A percentile compares a stretch with the other conserved stretches of the same genome.
phyloP scores from a whole-genome alignment of 2,113 vertebrate genomes.

The Scopus umbretta region DNA sequence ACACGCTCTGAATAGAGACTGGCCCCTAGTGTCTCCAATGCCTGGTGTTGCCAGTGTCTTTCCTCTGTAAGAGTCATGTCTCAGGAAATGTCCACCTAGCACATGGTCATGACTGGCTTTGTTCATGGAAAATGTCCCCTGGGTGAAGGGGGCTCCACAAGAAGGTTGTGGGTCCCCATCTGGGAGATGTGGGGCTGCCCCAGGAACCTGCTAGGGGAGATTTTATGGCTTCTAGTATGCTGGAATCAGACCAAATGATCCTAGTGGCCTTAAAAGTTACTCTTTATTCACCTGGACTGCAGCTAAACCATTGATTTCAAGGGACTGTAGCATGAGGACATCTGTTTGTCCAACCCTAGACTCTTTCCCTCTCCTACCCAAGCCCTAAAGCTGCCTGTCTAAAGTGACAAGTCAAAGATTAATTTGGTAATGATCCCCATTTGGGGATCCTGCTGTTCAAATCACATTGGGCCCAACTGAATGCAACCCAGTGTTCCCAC shows the following conservation, averaged over 20 bases:
- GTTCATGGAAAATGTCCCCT: not conserved
- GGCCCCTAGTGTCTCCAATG: not conserved
- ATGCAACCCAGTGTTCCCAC: not conserved
- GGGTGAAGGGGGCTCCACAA: not conserved
- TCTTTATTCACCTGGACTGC: not conserved
- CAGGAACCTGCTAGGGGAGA: not conserved
- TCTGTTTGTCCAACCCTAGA: not conserved
- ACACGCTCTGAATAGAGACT: not conserved
- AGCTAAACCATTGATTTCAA: not conserved
- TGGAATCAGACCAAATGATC: not conserved
- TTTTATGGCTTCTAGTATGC: not conserved
- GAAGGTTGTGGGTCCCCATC: not conserved
- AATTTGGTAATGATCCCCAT: not conserved
- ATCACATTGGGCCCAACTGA: not conserved
- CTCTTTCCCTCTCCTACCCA: not conserved
- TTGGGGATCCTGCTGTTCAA: not conserved
- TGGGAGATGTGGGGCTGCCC: not conserved
- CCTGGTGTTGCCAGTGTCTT: not conserved
- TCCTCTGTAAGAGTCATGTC: not conserved
- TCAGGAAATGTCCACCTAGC: not conserved
- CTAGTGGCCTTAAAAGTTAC: not conserved
- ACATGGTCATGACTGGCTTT: not conserved
- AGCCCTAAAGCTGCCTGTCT: not conserved
- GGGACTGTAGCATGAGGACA: not conserved
- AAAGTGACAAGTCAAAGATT: not conserved